Evolutionary conservation across 2,888 invertebrate genomes (phyloP), one percentile per base, ranked within the genome.

Genomic region (Ethmia dodecea): DNA sequence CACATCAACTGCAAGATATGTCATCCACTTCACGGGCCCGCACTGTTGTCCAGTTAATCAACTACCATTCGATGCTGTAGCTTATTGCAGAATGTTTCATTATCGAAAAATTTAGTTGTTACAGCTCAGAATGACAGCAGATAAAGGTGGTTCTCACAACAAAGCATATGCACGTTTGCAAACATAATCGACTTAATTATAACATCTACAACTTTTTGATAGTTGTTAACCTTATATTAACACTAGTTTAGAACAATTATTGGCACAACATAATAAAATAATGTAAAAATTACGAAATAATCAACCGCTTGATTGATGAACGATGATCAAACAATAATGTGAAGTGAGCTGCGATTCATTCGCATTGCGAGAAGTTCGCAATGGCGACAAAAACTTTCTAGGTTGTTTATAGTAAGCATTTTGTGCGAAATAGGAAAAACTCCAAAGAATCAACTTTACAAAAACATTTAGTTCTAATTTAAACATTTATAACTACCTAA

Each of bases 141-240:
- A 77, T 86, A 83, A 77, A 84, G 83, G 83, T 81, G 83, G 80
- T 80, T 76, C 84, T 83, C 80, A 86, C 81, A 84, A 84, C 86
- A 86, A 86, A 86, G 84, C 86, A 79, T 80, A 83, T 74, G 81
- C 77, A 80, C 78, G 68, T 75, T 81, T 72, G 66, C 73, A 72
- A 74, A 71, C 76, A 69, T 67, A 65, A 65, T 62, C 54, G 52
- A 54, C 49, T 48, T 47, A 59, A 60, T 54, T 45, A 55, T 55
- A 54, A 59, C 60, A 59, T 59, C 56, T 62, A 62, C 45, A 57
- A 53, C 53, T 62, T 60, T 56, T 43, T 37, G 43, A 42, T 51
- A 51, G 57, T 52, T 61, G 54, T 44, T 45, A 61, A 62, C 52
- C 46, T 51, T 52, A 44, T 52, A 63, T 42, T 42, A 64, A 60